These are phyloP conservation scores for Mesocricetus auratus DNA, from an alignment of 2,113 vertebrate species.

Conservation along the genomic window DNA sequence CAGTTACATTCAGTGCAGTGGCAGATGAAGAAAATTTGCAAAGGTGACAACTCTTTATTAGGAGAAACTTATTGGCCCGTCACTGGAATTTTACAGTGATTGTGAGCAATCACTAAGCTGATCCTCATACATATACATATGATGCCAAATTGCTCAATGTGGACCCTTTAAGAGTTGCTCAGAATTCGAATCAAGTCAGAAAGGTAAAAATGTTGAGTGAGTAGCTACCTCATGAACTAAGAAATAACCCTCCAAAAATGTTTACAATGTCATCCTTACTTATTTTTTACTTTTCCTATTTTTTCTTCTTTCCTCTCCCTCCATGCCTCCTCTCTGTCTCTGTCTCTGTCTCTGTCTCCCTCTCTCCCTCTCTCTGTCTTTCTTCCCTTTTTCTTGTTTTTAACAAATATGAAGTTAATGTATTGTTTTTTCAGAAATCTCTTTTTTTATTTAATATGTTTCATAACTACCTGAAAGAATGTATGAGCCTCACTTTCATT, in stretches of 20 bases:
- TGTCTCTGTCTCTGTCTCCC: too few relatives aligned
- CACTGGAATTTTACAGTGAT: neutral
- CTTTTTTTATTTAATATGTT: neutral
- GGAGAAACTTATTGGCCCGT: neutral
- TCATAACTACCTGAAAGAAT: neutral
- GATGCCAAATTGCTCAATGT: neutral
- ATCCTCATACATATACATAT: neutral
- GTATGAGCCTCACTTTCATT: neutral
- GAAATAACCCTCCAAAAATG: neutral
- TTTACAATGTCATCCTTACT: neutral
- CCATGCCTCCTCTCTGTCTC: neutral
- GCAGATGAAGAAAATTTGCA: neutral
- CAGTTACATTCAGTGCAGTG: neutral
- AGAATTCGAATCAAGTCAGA: neutral
- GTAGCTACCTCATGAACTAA: too few relatives aligned
- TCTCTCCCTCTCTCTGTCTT: neutral
- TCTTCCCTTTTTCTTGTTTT: neutral
- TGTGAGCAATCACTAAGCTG: neutral
- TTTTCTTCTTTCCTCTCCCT: neutral
- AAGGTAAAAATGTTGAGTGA: neutral
- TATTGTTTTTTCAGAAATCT: neutral
- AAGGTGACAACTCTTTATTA: too few relatives aligned
- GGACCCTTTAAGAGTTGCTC: neutral
- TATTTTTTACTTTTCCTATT: fast-evolving
- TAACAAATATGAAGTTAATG: neutral